Percentiles rank a stretch among this genome's conserved stretches.
Conservation (phyloP, 2,797 vertebrate species). For the Siniperca undulata region DNA sequence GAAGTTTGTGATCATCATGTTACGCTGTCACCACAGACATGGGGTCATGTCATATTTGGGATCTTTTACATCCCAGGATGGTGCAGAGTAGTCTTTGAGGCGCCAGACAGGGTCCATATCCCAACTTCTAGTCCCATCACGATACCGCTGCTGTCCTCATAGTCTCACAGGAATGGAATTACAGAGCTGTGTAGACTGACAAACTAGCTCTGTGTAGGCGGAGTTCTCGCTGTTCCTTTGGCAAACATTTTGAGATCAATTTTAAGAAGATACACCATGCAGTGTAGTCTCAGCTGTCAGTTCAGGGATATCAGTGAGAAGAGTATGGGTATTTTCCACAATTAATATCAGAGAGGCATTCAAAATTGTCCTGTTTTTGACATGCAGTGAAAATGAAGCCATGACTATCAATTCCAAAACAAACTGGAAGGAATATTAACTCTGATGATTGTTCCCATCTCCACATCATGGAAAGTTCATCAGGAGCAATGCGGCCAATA, state of each 20-base stretch:
- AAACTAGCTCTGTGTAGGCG: neutral
- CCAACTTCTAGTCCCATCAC: slow-evolving; percentile 45
- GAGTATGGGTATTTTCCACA: neutral
- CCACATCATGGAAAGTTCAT: slow-evolving; percentile 30
- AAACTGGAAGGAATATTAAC: slow-evolving; percentile 30
- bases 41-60: slow-evolving; percentile 57
- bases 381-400: slow-evolving; percentile 24
- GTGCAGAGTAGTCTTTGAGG: slow-evolving; percentile 51
- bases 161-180: slow-evolving; percentile 68
- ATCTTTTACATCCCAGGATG: slow-evolving; percentile 66
- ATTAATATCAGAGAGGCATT: slow-evolving; percentile 32
- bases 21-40: slow-evolving; percentile 74
- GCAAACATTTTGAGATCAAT: slow-evolving; percentile 48
- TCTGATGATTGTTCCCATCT: neutral
- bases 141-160: slow-evolving; percentile 30
- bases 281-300: slow-evolving; percentile 36
- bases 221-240: slow-evolving; percentile 25
- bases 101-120: slow-evolving; percentile 56
- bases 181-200: slow-evolving; percentile 55
- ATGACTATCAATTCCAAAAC: slow-evolving; percentile 46
- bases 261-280: slow-evolving; percentile 24
- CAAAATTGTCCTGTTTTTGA: slow-evolving; percentile 17
- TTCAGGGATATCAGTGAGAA: slow-evolving; percentile 15
- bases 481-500: neutral
- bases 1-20: slow-evolving; percentile 67